Conservation (phyloP, 2,888 invertebrate species). For the Willowsia nigromaculata region DNA sequence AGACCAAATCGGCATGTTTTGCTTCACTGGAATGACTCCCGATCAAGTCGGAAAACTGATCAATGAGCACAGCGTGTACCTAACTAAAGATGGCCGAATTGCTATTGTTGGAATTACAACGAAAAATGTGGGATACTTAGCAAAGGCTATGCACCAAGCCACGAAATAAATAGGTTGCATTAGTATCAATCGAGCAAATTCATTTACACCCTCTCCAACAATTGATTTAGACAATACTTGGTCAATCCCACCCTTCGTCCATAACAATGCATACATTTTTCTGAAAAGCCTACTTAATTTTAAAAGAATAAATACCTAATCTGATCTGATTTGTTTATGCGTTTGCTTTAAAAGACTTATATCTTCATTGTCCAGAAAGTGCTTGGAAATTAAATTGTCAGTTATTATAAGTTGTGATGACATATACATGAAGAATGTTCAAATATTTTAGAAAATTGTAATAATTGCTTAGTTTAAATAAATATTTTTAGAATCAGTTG, state of each 20-base stretch:
- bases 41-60: constrained; percentile 92
- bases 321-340: neutral
- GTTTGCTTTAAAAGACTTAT: neutral
- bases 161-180: constrained; percentile 84
- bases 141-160: constrained; percentile 95
- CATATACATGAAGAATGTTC: neutral
- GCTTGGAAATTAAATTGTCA: neutral
- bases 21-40: constrained; percentile 95
- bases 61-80: constrained; percentile 94
- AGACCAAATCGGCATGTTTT: constrained; percentile 99
- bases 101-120: constrained; percentile 98
- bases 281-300: neutral
- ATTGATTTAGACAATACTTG: constrained; percentile 36
- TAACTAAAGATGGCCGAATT: constrained; percentile 98
- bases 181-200: neutral
- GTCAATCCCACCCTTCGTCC: neutral
- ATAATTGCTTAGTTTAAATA: neutral
- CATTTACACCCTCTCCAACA: neutral
- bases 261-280: neutral
- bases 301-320: neutral
- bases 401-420: neutral
- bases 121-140: constrained; percentile 96
- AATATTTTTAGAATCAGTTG: constrained; percentile 22
- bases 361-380: neutral
- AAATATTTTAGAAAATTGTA: neutral